Evolutionary conservation across 2,797 vertebrate genomes (phyloP).

Genomic region (Picus viridis): DNA sequence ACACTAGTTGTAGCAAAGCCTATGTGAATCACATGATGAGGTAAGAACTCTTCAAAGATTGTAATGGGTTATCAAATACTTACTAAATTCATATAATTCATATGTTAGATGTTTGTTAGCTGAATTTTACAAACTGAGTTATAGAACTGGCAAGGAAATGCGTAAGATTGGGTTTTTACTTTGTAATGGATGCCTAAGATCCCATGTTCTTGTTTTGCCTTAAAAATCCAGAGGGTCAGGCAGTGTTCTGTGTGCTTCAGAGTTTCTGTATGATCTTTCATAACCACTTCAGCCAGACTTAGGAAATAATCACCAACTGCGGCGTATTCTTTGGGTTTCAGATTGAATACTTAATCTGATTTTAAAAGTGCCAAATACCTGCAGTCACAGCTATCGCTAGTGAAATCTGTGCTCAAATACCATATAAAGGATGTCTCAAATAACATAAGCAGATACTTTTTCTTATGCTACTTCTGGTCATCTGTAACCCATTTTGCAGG

Average conservation of each 20-base stretch:
- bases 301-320: not conserved
- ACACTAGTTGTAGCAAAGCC: conserved; percentile 93
- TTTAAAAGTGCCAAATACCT: not conserved
- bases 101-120: not conserved
- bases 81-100: not conserved
- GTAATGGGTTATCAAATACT: not conserved
- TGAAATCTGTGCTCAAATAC: not conserved
- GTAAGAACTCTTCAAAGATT: conserved; percentile 73
- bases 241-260: not conserved
- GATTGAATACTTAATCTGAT: not conserved
- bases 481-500: not conserved
- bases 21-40: conserved; percentile 95
- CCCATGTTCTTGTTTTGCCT: not conserved
- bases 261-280: not conserved
- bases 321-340: not conserved
- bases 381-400: not conserved
- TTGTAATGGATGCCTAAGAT: not conserved
- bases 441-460: not conserved
- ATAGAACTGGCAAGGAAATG: not conserved
- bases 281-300: not conserved
- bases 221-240: not conserved
- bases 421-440: not conserved
- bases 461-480: not conserved
- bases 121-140: not conserved
- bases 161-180: not conserved